Percentiles rank a stretch among this genome's conserved stretches.
phyloP scores from a whole-genome alignment of 1,140 invertebrate species.

The Camponotus vicinus region DNA sequence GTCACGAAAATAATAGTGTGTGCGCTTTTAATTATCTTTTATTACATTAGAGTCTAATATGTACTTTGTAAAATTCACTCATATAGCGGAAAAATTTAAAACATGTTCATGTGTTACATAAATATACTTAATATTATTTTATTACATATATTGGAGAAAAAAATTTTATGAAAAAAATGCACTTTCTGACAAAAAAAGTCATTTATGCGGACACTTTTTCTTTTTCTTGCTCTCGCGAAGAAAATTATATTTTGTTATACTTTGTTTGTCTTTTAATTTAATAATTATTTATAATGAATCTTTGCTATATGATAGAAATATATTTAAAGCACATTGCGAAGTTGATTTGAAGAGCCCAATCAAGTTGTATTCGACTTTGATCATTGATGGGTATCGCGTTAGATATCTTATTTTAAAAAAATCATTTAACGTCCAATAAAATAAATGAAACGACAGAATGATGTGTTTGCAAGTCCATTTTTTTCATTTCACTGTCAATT shows the following conservation, averaged over 20 bases:
- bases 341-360: background rate
- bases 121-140: conserved; percentile 3
- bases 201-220: background rate
- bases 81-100: background rate
- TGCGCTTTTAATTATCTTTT: background rate
- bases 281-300: background rate
- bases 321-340: background rate
- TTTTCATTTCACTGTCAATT: background rate
- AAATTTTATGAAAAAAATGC: too few species aligned
- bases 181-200: background rate
- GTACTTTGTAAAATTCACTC: background rate
- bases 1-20: background rate
- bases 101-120: background rate
- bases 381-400: conserved; percentile 5
- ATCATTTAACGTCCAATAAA: background rate
- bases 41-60: background rate
- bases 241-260: background rate
- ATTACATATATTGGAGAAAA: background rate
- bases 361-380: conserved; percentile 14
- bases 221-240: background rate
- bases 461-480: background rate
- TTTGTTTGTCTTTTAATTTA: background rate
- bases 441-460: background rate
- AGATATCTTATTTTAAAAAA: background rate
- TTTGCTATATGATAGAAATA: background rate